Evolutionary conservation across 2,113 vertebrate species (phyloP), one percentile per base, ranked within the genome.

Genomic region (Oncorhynchus masou): DNA sequence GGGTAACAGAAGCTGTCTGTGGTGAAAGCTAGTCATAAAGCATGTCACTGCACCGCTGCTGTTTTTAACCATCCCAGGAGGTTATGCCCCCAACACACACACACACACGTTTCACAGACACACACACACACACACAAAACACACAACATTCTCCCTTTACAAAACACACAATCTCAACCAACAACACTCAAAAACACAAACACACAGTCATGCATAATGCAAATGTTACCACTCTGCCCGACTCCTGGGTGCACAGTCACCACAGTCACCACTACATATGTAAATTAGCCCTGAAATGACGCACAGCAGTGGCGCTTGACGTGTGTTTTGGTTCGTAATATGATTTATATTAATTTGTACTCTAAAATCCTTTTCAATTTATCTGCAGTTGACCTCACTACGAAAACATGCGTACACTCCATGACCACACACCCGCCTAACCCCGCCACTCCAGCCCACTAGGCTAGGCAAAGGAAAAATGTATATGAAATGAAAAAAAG

Each of bases 301-400:
- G 24, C 29, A 68, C 25, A 68, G 12, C 25, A 67, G 64, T 29
- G 64, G 64, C 15, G 64, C 64, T 27, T 66, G 27, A 66, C 8
- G 13, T 13, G 9, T 45, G 74, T 24, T 66, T 75, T 19, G 25
- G 22, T 24, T 64, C 48, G 27, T 15, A 72, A 16, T 66, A 45
- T 80, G 75, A 89, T 88, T 86, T 81, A 88, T 88, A 88, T 85
- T 88, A 79, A 64, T 20, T 74, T 34, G 39, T 45, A 45, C 39
- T 45, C 39, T 7, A 24, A 45, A 76, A 66, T 24, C 62, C 75
- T 45, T 45, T 45, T 11, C 39, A 12, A 11, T 45, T 45, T 45
- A 45, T 11, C 9, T 45, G 39, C 9, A 45, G 39, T 45, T 45
- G 39, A 45, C 39, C 39, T 67, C 22, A 11, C 20, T 20, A 34